Evolutionary conservation across 2,113 vertebrate species (phyloP).

Genomic region (Gasterosteus nipponicus): DNA sequence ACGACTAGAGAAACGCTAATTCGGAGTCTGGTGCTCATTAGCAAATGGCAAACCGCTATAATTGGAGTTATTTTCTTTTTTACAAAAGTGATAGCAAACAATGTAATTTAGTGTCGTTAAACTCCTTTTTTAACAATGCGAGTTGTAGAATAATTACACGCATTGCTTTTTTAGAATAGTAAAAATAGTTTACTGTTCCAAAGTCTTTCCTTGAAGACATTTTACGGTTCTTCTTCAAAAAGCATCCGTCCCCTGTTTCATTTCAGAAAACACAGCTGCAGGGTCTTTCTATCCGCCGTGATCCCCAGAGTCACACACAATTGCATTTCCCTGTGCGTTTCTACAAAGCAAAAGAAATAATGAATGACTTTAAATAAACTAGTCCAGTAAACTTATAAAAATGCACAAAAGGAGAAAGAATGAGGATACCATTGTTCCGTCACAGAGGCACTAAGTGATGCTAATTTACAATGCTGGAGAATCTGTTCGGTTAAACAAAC

Average conservation of each 20-base stretch:
- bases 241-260: slow-evolving; percentile 22
- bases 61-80: slow-evolving; percentile 43
- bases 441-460: slow-evolving; percentile 30
- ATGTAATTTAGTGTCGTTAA: background rate
- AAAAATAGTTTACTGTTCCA: slow-evolving; percentile 1
- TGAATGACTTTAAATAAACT: background rate
- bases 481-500: slow-evolving; percentile 4
- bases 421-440: slow-evolving; percentile 30
- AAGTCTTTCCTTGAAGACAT: slow-evolving; percentile 11
- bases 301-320: slow-evolving; percentile 34
- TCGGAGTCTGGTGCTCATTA: slow-evolving; percentile 41
- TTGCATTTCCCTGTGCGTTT: slow-evolving; percentile 26
- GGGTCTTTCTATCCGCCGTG: slow-evolving; percentile 31
- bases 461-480: slow-evolving; percentile 20
- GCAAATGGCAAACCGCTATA: slow-evolving; percentile 38
- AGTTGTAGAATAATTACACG: background rate
- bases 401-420: slow-evolving; percentile 10
- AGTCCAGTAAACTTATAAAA: slow-evolving; percentile 1
- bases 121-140: background rate
- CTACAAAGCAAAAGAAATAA: slow-evolving; percentile 25
- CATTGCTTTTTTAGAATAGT: background rate
- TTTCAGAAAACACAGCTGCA: slow-evolving; percentile 34
- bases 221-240: slow-evolving; percentile 28
- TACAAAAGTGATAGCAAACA: slow-evolving; percentile 12
- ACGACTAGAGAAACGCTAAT: slow-evolving; percentile 18